Conservation (phyloP, 2,888 invertebrate genomes). For the Drosophila sordidapex region DNA sequence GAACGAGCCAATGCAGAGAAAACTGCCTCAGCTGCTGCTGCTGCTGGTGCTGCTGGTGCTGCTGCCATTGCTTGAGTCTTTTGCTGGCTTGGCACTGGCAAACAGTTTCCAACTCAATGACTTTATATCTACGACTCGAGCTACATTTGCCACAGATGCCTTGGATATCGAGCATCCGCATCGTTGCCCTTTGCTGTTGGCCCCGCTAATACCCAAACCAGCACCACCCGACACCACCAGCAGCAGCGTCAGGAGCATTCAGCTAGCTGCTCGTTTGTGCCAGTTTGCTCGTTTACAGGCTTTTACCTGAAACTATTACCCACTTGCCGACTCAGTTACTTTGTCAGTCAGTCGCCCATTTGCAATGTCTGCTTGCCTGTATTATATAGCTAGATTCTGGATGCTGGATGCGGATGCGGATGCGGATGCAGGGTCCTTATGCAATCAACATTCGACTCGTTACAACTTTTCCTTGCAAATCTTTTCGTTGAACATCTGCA, state of each 20-base stretch:
- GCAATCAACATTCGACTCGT: constrained; percentile 77
- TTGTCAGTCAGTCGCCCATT: constrained; percentile 27
- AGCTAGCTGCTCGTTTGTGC: constrained; percentile 76
- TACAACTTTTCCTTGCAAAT: constrained; percentile 64
- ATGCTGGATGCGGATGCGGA: constrained; percentile 8
- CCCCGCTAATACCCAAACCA: neutral
- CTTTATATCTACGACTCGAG: constrained; percentile 72
- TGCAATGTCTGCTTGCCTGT: constrained; percentile 43
- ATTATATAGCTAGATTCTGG: constrained; percentile 43
- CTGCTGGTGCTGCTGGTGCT: constrained; percentile 10
- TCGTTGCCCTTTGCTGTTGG: constrained; percentile 36
- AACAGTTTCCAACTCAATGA: constrained; percentile 78
- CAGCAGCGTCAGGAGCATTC: constrained; percentile 51
- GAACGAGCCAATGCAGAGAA: constrained; percentile 40
- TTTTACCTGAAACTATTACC: constrained; percentile 82
- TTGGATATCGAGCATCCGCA: constrained; percentile 67
- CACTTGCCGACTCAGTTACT: constrained; percentile 63
- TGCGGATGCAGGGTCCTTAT: constrained; percentile 56
- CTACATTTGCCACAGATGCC: constrained; percentile 75
- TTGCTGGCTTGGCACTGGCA: constrained; percentile 64
- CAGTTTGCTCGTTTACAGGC: constrained; percentile 81
- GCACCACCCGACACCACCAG: neutral
- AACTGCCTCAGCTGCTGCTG: constrained; percentile 29
- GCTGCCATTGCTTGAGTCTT: constrained; percentile 55
- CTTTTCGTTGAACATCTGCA: constrained; percentile 70